A percentile compares a stretch with the other conserved stretches of the same genome.
Evolutionary conservation across 2,888 invertebrate species (phyloP).

Genomic region (Xanthia togata): DNA sequence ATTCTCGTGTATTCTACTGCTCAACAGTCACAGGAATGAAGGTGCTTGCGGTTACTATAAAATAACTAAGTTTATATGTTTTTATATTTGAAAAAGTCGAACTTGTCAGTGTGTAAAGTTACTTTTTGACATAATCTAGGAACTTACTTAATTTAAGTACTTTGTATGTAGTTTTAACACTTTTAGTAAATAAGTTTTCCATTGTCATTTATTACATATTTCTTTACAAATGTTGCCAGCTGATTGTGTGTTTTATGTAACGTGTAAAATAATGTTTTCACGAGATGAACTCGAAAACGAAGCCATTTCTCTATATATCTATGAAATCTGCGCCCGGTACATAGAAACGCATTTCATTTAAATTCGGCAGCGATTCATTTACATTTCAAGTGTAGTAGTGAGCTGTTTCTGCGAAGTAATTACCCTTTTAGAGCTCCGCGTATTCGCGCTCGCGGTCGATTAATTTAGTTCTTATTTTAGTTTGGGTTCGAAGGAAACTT

Average conservation of each 20-base stretch:
- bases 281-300: conserved; percentile 1
- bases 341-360: conserved; percentile 17
- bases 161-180: background rate
- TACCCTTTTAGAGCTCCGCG: conserved; percentile 27
- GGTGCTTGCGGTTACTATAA: too few relatives aligned
- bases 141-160: background rate
- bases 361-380: conserved; percentile 42
- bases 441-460: conserved; percentile 19
- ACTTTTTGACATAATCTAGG: too few relatives aligned
- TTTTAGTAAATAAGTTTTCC: background rate
- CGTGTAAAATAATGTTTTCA: background rate
- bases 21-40: background rate
- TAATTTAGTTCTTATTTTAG: conserved; percentile 30
- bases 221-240: background rate
- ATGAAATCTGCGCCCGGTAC: background rate
- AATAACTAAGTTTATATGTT: background rate
- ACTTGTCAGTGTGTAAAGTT: background rate
- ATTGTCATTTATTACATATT: background rate
- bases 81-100: background rate
- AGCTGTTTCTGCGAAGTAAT: conserved; percentile 40
- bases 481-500: background rate
- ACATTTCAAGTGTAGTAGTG: conserved; percentile 47
- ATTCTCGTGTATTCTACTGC: too few relatives aligned
- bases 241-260: background rate
- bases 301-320: background rate